phyloP scores from a whole-genome alignment of 2,113 vertebrate genomes.

The Gnathonemus echidnorhynchus region DNA sequence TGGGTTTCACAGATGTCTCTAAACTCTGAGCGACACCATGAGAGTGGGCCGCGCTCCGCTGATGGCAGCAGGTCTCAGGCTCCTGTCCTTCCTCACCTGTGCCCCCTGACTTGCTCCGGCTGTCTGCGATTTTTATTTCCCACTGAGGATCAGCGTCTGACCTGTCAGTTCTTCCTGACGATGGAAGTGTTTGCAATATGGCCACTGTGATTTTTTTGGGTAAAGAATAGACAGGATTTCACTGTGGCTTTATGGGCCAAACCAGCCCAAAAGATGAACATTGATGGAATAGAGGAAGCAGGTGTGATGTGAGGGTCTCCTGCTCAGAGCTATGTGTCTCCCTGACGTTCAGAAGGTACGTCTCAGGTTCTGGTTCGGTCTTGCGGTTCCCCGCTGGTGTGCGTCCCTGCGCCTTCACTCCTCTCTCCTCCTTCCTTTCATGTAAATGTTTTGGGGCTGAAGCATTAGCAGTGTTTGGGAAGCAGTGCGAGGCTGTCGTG shows the following conservation, averaged over 20 bases:
- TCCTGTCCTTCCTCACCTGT: background rate
- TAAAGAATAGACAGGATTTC: background rate
- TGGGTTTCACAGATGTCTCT: background rate
- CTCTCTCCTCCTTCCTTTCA: background rate
- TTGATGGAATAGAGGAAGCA: background rate
- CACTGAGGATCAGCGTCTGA: background rate
- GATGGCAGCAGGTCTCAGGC: background rate
- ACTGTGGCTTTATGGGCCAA: background rate
- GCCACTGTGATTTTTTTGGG: background rate
- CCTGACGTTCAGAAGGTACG: background rate
- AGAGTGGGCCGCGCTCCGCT: background rate
- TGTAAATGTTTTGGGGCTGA: background rate
- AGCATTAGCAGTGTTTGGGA: background rate
- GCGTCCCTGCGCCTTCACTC: background rate
- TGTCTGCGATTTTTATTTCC: background rate
- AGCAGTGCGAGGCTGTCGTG: background rate
- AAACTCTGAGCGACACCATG: background rate
- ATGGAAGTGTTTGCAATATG: background rate
- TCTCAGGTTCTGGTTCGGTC: background rate
- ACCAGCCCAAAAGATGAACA: background rate
- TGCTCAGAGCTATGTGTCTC: background rate
- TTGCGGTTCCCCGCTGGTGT: background rate
- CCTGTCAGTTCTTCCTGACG: background rate
- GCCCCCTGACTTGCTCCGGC: background rate
- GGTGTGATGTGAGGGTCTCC: background rate